These are phyloP conservation scores for Agonopterix arenella DNA, from an alignment of 2,888 invertebrate genomes.

Conservation along the genomic window DNA sequence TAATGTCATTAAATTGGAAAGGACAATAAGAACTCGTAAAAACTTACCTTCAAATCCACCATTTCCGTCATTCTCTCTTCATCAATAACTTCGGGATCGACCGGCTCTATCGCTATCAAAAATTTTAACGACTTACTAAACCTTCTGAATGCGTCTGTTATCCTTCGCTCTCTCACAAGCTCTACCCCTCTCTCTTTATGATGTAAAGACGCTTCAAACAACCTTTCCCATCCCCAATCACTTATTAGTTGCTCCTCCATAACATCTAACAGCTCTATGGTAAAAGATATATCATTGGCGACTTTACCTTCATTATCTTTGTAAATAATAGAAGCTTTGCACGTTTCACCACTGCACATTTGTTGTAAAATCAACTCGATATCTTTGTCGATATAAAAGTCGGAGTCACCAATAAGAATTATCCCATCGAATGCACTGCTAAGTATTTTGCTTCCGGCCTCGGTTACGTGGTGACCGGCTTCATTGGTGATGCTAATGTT, in stretches of 20 bases:
- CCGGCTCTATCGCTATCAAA: slow-evolving; percentile 77
- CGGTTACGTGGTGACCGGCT: slow-evolving; percentile 39
- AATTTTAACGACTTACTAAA: slow-evolving; percentile 86
- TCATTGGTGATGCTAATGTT: slow-evolving; percentile 42
- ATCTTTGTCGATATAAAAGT: slow-evolving; percentile 66
- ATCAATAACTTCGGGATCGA: slow-evolving; percentile 73
- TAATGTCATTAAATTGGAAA: not conserved
- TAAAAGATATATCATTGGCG: slow-evolving; percentile 50
- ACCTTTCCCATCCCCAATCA: slow-evolving; percentile 75
- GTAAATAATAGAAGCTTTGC: slow-evolving; percentile 51
- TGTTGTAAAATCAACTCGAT: slow-evolving; percentile 71
- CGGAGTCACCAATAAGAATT: slow-evolving; percentile 66
- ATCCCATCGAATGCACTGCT: slow-evolving; percentile 53
- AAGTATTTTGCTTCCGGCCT: slow-evolving; percentile 47
- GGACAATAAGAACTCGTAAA: not conserved
- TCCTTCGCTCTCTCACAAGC: slow-evolving; percentile 79
- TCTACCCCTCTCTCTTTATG: slow-evolving; percentile 78
- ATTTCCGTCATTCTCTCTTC: slow-evolving; percentile 69
- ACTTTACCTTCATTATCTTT: slow-evolving; percentile 37
- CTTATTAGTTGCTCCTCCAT: slow-evolving; percentile 68
- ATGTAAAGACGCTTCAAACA: slow-evolving; percentile 63
- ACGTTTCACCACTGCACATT: slow-evolving; percentile 70
- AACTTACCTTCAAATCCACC: slow-evolving; percentile 64
- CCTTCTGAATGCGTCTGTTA: slow-evolving; percentile 81
- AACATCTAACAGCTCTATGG: slow-evolving; percentile 54